phyloP scores from a whole-genome alignment of 2,113 vertebrate species.

The Odobenus rosmarus region DNA sequence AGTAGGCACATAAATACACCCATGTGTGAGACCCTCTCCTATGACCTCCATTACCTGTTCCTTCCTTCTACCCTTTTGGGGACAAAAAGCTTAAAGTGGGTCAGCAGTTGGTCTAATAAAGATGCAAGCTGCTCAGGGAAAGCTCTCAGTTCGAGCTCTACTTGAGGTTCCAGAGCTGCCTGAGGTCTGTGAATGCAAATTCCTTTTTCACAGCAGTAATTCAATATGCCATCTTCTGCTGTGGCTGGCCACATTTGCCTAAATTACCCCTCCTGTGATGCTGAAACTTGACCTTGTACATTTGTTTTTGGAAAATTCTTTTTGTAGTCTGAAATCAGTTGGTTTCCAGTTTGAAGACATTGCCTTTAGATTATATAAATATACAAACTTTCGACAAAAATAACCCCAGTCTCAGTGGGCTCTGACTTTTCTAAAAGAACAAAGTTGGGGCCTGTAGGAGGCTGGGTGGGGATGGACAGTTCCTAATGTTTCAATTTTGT shows the following conservation, averaged over 20 bases:
- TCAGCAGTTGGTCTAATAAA: neutral
- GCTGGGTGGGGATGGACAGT: neutral
- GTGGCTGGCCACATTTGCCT: slow-evolving; percentile 58
- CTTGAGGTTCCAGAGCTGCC: neutral
- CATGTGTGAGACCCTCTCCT: neutral
- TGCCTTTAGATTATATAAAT: slow-evolving; percentile 48
- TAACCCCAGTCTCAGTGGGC: neutral
- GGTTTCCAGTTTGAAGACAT: slow-evolving; percentile 57
- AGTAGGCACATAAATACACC: neutral
- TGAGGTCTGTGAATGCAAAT: slow-evolving; percentile 5
- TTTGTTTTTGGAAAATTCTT: slow-evolving; percentile 74
- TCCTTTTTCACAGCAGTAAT: slow-evolving; percentile 53
- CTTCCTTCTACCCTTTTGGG: neutral
- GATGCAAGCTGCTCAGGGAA: neutral
- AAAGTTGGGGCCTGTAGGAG: neutral
- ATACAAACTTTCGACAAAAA: slow-evolving; percentile 46
- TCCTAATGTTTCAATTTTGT: neutral
- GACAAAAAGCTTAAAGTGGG: neutral
- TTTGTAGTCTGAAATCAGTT: slow-evolving; percentile 45
- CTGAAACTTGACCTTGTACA: slow-evolving; percentile 58
- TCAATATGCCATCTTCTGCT: slow-evolving; percentile 52
- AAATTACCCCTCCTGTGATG: slow-evolving; percentile 59
- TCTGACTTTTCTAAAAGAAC: slow-evolving; percentile 52
- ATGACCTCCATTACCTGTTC: neutral
- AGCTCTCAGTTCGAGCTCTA: neutral